These are phyloP conservation scores for Platycercus adscitus DNA, from an alignment of 2,113 vertebrate genomes.

Conservation along the genomic window DNA sequence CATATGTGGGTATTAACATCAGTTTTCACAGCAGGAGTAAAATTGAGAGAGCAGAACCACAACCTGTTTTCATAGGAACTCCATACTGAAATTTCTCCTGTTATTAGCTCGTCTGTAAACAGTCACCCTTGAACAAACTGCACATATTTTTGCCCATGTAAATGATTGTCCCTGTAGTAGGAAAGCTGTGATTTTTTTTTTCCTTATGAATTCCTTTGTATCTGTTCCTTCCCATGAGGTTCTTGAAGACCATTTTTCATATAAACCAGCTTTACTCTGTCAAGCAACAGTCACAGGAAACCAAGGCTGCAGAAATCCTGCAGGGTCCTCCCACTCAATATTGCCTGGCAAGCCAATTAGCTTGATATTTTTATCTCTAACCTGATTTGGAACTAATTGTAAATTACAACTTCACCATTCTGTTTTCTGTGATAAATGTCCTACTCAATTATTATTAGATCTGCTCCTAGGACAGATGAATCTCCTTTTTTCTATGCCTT, in stretches of 20 bases:
- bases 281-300: slow-evolving; percentile 31
- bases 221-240: neutral
- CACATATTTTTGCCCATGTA: neutral
- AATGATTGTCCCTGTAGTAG: neutral
- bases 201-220: slow-evolving; percentile 22
- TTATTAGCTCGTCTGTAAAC: neutral
- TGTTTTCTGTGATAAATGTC: slow-evolving; percentile 65
- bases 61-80: neutral
- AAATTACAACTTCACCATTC: slow-evolving; percentile 60
- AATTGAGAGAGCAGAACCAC: neutral
- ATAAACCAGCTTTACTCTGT: slow-evolving; percentile 6
- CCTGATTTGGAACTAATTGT: slow-evolving; percentile 67
- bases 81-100: neutral
- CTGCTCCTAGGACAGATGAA: slow-evolving; percentile 28
- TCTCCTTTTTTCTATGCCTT: neutral
- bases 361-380: slow-evolving; percentile 72
- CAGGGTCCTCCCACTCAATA: slow-evolving; percentile 26
- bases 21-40: neutral
- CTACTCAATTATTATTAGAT: slow-evolving; percentile 60
- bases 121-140: neutral
- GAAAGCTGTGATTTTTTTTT: neutral
- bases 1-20: neutral
- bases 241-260: slow-evolving; percentile 32
- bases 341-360: slow-evolving; percentile 62
- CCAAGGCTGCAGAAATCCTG: slow-evolving; percentile 49